phyloP scores from a whole-genome alignment of 2,113 vertebrate species.

The Chloebia gouldiae region DNA sequence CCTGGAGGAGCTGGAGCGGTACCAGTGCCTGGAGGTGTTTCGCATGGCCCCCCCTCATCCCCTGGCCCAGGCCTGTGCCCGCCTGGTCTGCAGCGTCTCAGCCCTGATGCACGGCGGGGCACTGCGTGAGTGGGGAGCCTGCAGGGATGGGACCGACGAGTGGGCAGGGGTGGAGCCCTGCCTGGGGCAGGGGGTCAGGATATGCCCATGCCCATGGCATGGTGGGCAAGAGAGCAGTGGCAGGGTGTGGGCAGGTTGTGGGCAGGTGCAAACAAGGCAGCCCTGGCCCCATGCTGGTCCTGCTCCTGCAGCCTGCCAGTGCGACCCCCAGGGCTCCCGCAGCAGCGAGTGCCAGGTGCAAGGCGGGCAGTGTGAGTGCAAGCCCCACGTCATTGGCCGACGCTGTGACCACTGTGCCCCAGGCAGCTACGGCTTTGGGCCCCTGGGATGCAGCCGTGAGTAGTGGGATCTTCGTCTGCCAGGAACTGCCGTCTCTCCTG shows the following conservation, averaged over 20 bases:
- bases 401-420: slow-evolving; percentile 80
- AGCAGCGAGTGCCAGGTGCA: slow-evolving; percentile 80
- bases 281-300: neutral
- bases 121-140: slow-evolving; percentile 73
- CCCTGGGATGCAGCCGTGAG: slow-evolving; percentile 82
- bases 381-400: slow-evolving; percentile 77
- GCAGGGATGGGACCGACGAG: accelerated
- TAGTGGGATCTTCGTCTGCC: neutral
- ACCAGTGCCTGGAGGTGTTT: slow-evolving; percentile 83
- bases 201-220: too few relatives aligned
- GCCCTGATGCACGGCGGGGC: slow-evolving; percentile 79
- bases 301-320: slow-evolving; percentile 77
- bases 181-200: accelerated
- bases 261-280: neutral
- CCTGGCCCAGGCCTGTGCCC: slow-evolving; percentile 77
- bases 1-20: slow-evolving; percentile 78
- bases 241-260: neutral
- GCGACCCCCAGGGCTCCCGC: slow-evolving; percentile 83
- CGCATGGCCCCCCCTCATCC: slow-evolving; percentile 71
- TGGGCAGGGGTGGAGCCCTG: neutral
- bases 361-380: slow-evolving; percentile 85
- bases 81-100: slow-evolving; percentile 84
- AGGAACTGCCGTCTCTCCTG: neutral
- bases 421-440: slow-evolving; percentile 81
- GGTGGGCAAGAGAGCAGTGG: neutral